Evolutionary conservation across 1,140 invertebrate species (phyloP).

Genomic region (Trachymyrmex cornetzi): DNA sequence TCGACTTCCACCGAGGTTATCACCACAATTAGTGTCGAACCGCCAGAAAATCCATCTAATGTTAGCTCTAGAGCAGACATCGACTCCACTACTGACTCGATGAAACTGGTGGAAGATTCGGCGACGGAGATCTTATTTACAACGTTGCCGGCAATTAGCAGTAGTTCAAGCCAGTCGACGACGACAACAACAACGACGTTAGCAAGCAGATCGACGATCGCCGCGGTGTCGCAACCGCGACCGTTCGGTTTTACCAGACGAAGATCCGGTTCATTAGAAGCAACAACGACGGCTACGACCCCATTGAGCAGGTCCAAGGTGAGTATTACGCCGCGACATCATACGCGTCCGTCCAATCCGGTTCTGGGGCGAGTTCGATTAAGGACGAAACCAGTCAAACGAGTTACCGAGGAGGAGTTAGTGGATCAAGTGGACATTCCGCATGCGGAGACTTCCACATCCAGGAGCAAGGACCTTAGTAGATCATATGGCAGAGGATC

Average conservation of each 20-base stretch:
- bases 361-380: slow-evolving; percentile 75
- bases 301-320: slow-evolving; percentile 82
- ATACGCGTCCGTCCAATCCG: slow-evolving; percentile 83
- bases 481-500: slow-evolving; percentile 78
- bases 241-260: slow-evolving; percentile 87
- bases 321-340: slow-evolving; percentile 85
- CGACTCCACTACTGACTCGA: slow-evolving; percentile 67
- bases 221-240: slow-evolving; percentile 86
- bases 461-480: slow-evolving; percentile 5
- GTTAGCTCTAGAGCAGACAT: background rate
- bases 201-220: slow-evolving; percentile 78
- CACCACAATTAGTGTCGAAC: slow-evolving; percentile 24
- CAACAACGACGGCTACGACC: slow-evolving; percentile 79
- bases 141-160: slow-evolving; percentile 69
- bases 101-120: slow-evolving; percentile 80
- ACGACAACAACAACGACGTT: slow-evolving; percentile 74
- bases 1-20: slow-evolving; percentile 28
- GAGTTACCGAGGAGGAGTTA: slow-evolving; percentile 27
- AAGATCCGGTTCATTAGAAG: slow-evolving; percentile 82
- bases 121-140: slow-evolving; percentile 82
- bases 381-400: slow-evolving; percentile 71
- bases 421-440: slow-evolving; percentile 31
- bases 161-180: background rate
- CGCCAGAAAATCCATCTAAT: slow-evolving; percentile 15
- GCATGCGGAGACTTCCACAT: background rate